Base-by-base conservation (phyloP, 2,888 invertebrate species). In the Antitype chi region DNA sequence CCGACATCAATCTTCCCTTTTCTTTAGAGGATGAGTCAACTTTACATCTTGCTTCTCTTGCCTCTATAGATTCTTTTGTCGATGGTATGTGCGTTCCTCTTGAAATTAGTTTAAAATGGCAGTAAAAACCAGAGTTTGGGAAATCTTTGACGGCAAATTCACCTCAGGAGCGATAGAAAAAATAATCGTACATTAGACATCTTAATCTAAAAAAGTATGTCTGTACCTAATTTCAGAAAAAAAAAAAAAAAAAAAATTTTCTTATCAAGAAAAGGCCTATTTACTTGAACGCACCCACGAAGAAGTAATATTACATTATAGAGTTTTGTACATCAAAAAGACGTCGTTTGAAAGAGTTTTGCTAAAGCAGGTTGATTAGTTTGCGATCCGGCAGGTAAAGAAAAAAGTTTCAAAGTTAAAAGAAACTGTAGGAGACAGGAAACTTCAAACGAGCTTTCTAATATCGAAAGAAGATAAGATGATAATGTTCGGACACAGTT, bases 361-460 rank as follows among this genome's bases (percentile, higher is more conserved):
- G 32, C 67, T 69, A 81, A 81, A 60, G 82, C 76, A 81, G 84
- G 80, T 86, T 91, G 88, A 89, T 91, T 89, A 90, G 90, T 88
- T 85, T 77, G 79, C 83, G 82, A 88, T 87, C 85, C 78, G 64
- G 74, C 68, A 84, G 83, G 84, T 85, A 85, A 76, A 75, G 84
- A 80, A 87, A 88, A 88, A 89, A 80, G 75, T 84, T 85, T 77
- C 80, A 68, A 86, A 76, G 47, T 76, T 72, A 63, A 75, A 83
- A 69, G 57, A 83, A 71, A 80, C 73, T 74, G 76, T 47, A 59
- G 55, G 52, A 71, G 63, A 80, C 76, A 60, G 76, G 59, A 59
- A 82, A 74, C 69, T 81, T 62, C 67, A 76, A 75, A 78, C 53
- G 62, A 75, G 47, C 59, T 74, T 78, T 55, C 81, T 84, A 80